Evolutionary conservation across 2,797 vertebrate species (phyloP).

Genomic region (Picus viridis): DNA sequence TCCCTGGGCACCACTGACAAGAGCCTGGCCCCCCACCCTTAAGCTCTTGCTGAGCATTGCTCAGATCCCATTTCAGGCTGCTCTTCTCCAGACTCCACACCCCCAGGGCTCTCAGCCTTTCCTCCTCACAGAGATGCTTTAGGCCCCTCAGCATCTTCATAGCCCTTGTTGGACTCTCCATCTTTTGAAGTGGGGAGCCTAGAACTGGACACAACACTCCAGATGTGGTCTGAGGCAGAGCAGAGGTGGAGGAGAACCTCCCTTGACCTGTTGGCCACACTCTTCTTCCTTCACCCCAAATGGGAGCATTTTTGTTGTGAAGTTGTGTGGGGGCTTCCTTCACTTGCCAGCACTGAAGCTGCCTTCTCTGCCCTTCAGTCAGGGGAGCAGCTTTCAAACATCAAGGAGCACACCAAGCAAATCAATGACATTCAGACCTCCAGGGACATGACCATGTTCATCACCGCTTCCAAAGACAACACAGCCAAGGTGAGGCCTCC

Average conservation of each 20-base stretch:
- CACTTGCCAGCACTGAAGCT: background rate
- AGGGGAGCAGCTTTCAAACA: slow-evolving; percentile 88
- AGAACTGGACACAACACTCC: background rate
- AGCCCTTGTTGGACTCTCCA: background rate
- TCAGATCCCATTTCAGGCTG: background rate
- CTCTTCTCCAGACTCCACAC: background rate
- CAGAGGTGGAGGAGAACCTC: background rate
- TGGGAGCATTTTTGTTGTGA: rapidly evolving
- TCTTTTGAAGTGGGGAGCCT: background rate
- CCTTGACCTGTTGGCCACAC: background rate
- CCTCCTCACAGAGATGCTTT: background rate
- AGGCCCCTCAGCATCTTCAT: background rate
- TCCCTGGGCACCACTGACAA: background rate
- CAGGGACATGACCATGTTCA: slow-evolving; percentile 94
- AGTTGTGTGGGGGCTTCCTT: rapidly evolving
- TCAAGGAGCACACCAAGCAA: slow-evolving; percentile 94
- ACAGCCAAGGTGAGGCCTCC: slow-evolving; percentile 86
- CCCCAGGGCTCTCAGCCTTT: background rate
- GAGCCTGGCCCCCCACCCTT: background rate
- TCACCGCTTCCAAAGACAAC: slow-evolving; percentile 97
- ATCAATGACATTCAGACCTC: slow-evolving; percentile 98
- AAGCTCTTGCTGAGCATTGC: background rate
- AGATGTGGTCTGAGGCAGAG: background rate
- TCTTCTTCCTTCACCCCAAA: background rate
- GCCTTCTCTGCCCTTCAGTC: slow-evolving; percentile 75